Base-by-base conservation (phyloP, 2,113 vertebrate species). In the Sander lucioperca region DNA sequence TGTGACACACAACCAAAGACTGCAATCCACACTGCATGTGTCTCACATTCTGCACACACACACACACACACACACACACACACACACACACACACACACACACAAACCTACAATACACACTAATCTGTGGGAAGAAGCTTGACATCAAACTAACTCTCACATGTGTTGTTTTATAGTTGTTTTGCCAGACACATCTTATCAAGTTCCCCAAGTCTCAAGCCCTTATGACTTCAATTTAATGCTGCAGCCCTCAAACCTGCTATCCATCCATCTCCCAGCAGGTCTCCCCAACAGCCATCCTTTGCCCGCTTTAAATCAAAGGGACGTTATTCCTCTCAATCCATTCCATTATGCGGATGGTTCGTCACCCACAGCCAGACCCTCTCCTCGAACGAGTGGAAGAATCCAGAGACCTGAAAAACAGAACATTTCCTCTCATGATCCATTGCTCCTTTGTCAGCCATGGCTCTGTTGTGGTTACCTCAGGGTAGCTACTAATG, bases 381-480 rank as follows among this genome's bases (percentile, higher is more conserved):
- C 47, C 57, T 73, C 57, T 80, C 45, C 70, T 51, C 62, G 23
- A 54, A 33, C 3, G 9, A 18, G 73, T 62, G 85, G 77, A 75
- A 85, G 69, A 90, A 86, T 87, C 43, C 62, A 70, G 75, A 79
- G 74, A 79, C 77, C 69, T 88, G 62, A 79, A 87, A 89, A 92
- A 80, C 75, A 77, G 66, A 83, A 74, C 56, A 19, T 85, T 87
- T 90, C 85, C 82, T 87, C 83, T 77, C 67, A n/a, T 88, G 88
- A 90, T 85, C 76, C 86, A 84, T 77, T 21, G 65, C 84, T 77
- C 68, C 73, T 82, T 77, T 88, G 80, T 87, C 83, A 78, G 73
- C 74, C 74, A 48, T 33, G 79, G 72, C 82, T 89, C 80, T 89
- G 88, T 88, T 88, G 88, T 90, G 90, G 85, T 90, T 91, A 92